Evolutionary conservation across 1,140 invertebrate species (phyloP).

Genomic region (Muscidifurax raptorellus): DNA sequence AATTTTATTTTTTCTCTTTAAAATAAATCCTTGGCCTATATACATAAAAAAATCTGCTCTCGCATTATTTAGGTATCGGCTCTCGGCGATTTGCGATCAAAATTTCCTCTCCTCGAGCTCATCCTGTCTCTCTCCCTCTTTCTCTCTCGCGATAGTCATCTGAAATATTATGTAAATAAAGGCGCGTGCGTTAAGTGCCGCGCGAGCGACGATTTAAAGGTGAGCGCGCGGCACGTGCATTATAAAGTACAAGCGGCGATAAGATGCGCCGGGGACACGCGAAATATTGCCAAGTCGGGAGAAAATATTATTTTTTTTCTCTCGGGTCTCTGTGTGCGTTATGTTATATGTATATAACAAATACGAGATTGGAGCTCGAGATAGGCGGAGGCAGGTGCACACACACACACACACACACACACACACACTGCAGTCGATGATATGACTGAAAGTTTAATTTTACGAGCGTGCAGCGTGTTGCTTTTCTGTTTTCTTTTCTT

Average conservation of each 20-base stretch:
- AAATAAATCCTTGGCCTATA: not conserved
- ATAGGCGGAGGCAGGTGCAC: slow-evolving; percentile 25
- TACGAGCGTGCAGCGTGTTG: not conserved
- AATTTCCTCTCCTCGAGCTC: slow-evolving; percentile 36
- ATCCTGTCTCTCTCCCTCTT: slow-evolving; percentile 38
- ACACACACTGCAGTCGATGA: not conserved
- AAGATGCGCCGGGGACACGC: slow-evolving; percentile 21
- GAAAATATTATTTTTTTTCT: slow-evolving; percentile 37
- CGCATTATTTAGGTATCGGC: slow-evolving; percentile 36
- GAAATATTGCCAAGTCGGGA: slow-evolving; percentile 9
- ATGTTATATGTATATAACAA: not conserved
- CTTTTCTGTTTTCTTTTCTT: not conserved
- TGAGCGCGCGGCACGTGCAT: slow-evolving; percentile 34
- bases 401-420: too few relatives aligned
- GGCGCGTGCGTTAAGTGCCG: slow-evolving; percentile 57
- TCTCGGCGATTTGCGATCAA: slow-evolving; percentile 39
- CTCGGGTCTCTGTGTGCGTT: not conserved
- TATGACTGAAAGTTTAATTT: slow-evolving; percentile 43
- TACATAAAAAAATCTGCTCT: not conserved
- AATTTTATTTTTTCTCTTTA: not conserved
- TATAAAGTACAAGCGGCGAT: slow-evolving; percentile 42
- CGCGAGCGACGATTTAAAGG: slow-evolving; percentile 49
- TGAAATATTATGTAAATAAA: slow-evolving; percentile 72
- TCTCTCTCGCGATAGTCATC: slow-evolving; percentile 61
- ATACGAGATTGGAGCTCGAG: slow-evolving; percentile 24